A percentile compares a stretch with the other conserved stretches of the same genome.
Evolutionary conservation across 2,888 invertebrate species (phyloP).

Genomic region (Spodoptera exigua): DNA sequence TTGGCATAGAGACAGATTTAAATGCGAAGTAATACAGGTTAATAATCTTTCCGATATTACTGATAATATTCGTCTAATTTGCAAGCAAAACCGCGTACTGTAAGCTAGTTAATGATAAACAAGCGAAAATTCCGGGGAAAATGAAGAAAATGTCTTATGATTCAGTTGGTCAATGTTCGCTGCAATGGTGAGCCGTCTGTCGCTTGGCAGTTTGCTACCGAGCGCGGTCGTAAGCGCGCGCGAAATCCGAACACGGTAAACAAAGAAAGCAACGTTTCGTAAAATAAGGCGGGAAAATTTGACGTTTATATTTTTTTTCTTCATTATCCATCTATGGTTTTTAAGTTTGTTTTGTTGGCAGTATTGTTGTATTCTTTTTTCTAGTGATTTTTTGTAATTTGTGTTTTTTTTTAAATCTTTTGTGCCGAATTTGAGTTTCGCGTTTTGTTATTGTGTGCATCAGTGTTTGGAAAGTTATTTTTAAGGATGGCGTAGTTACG

Average conservation of each 20-base stretch:
- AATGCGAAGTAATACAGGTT: too few relatives aligned
- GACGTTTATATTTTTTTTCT: neutral
- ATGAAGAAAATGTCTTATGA: slow-evolving; percentile 46
- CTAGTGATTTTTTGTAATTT: neutral
- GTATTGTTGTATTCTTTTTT: slow-evolving; percentile 4
- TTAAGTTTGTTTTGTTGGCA: slow-evolving; percentile 31
- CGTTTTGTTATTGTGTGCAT: slow-evolving; percentile 5
- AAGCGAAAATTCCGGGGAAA: slow-evolving; percentile 55
- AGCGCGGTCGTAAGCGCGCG: slow-evolving; percentile 52
- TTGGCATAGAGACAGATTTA: too few relatives aligned
- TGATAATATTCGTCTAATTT: too few relatives aligned
- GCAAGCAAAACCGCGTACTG: too few relatives aligned
- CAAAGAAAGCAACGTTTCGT: slow-evolving; percentile 42
- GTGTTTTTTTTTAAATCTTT: neutral
- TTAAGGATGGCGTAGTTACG: slow-evolving; percentile 20
- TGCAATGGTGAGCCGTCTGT: slow-evolving; percentile 11
- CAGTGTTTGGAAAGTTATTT: slow-evolving; percentile 11
- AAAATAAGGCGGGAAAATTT: slow-evolving; percentile 24
- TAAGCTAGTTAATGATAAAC: slow-evolving; percentile 21
- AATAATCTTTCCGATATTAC: too few relatives aligned
- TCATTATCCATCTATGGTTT: slow-evolving; percentile 13
- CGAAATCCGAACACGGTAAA: slow-evolving; percentile 34
- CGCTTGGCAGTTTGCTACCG: slow-evolving; percentile 40
- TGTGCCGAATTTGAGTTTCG: neutral
- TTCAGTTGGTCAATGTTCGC: slow-evolving; percentile 46